A percentile compares a stretch with the other conserved stretches of the same genome.
Evolutionary conservation across 2,113 vertebrate species (phyloP).

Genomic region (Brachypteracias leptosomus): DNA sequence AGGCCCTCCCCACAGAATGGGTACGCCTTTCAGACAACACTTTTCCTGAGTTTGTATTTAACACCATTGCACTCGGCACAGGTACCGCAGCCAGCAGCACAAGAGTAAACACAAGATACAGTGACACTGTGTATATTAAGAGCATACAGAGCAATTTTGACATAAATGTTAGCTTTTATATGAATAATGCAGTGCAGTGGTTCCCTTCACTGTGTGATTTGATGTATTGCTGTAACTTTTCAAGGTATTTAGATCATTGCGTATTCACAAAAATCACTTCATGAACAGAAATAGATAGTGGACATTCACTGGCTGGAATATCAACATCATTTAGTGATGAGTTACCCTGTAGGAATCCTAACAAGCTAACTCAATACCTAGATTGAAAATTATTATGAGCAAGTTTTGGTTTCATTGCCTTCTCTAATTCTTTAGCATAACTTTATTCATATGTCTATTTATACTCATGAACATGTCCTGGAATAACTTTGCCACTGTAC

Average conservation of each 20-base stretch:
- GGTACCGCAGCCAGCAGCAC: background rate
- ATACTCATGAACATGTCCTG: constrained; percentile 54
- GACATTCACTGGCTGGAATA: background rate
- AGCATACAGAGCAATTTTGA: background rate
- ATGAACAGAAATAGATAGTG: background rate
- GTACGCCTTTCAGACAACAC: fast-evolving
- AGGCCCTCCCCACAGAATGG: background rate
- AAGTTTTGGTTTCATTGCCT: constrained; percentile 26
- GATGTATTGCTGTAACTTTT: background rate
- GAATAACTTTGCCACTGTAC: constrained; percentile 62
- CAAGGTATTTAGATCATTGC: background rate
- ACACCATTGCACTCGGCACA: fast-evolving
- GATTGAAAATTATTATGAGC: background rate
- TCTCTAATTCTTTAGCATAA: constrained; percentile 40
- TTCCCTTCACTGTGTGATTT: background rate
- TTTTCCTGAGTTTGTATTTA: background rate
- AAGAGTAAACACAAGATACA: background rate
- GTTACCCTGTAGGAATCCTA: background rate
- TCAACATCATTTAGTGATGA: background rate
- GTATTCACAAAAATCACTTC: background rate
- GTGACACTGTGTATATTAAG: background rate
- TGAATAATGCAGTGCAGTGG: background rate
- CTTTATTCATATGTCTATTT: constrained; percentile 58
- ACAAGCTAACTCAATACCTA: background rate
- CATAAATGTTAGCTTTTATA: background rate